Evolutionary conservation across 2,888 invertebrate genomes (phyloP).

Genomic region (Rugalucina vietnamica): DNA sequence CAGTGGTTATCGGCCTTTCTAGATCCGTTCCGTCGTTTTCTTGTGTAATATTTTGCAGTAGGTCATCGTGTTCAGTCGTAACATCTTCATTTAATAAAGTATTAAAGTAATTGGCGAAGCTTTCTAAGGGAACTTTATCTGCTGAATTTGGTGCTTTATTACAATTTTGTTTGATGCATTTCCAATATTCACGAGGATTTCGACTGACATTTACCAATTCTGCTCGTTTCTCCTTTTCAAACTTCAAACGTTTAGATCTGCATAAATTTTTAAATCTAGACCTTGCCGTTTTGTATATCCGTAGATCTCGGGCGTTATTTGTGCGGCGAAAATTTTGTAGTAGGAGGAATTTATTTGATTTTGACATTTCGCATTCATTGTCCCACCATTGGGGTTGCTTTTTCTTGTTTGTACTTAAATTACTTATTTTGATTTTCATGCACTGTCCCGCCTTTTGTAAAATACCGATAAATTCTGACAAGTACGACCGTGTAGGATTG

Average conservation of each 20-base stretch:
- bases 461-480: background rate
- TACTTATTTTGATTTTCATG: background rate
- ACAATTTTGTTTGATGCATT: background rate
- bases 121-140: background rate
- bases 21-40: background rate
- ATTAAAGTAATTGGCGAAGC: background rate
- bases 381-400: slow-evolving; percentile 18
- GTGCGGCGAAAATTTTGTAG: background rate
- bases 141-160: background rate
- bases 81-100: background rate
- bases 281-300: background rate
- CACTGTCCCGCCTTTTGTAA: background rate
- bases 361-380: background rate
- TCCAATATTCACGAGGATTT: background rate
- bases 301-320: background rate
- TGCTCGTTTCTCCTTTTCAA: background rate
- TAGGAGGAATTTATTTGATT: background rate
- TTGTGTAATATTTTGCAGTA: background rate
- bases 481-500: background rate
- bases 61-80: background rate
- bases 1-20: background rate
- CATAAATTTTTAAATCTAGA: background rate
- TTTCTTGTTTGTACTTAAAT: background rate
- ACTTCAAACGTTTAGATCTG: background rate
- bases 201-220: background rate